A percentile compares a stretch with the other conserved stretches of the same genome.
Conservation (phyloP, 2,797 vertebrate species). For the Enteromius fasciolatus region DNA sequence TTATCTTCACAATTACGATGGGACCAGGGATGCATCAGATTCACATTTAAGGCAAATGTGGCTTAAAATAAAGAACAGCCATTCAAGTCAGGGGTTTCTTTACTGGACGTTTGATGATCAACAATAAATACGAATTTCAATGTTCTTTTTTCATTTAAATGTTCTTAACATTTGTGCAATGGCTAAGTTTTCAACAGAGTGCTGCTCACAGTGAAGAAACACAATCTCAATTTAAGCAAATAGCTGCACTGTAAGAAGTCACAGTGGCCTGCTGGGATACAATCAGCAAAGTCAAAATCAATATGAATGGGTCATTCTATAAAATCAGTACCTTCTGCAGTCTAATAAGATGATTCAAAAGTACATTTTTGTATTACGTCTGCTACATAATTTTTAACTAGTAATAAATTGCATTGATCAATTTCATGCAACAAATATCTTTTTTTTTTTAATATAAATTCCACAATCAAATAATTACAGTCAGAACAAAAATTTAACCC, state of each 20-base stretch:
- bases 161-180: slow-evolving; percentile 2
- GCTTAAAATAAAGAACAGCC: slow-evolving; percentile 11
- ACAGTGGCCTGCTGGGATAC: slow-evolving; percentile 24
- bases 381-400: background rate
- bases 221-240: slow-evolving; percentile 6
- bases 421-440: background rate
- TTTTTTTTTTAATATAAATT: background rate
- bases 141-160: background rate
- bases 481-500: background rate
- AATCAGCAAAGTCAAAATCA: slow-evolving; percentile 3
- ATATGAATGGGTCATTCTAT: background rate
- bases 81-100: background rate
- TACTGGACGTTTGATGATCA: background rate
- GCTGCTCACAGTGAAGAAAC: slow-evolving; percentile 33
- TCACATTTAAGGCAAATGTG: slow-evolving; percentile 50
- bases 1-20: slow-evolving; percentile 2
- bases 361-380: background rate
- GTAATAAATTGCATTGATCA: background rate
- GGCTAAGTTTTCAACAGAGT: slow-evolving; percentile 35
- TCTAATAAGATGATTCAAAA: background rate
- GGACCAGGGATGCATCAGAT: slow-evolving; percentile 7
- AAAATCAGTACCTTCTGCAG: background rate
- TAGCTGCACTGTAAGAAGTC: slow-evolving; percentile 33
- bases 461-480: background rate
- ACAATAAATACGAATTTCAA: background rate